Conservation (phyloP, 2,797 vertebrate species). For the Hypotaenidia okinawae region DNA sequence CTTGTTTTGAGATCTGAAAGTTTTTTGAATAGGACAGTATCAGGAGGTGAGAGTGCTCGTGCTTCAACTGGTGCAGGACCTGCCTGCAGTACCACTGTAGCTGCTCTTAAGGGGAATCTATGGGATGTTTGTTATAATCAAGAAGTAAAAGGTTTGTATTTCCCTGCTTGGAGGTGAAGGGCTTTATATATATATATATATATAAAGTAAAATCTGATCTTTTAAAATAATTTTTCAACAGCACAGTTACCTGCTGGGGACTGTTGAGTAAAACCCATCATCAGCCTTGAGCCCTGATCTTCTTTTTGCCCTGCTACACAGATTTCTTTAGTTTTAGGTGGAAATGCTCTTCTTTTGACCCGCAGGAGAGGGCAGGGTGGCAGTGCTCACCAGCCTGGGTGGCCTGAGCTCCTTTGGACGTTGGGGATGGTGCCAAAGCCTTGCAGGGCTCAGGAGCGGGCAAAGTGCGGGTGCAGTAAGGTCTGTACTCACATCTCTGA, state of each 20-base stretch:
- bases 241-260: neutral
- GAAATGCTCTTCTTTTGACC: neutral
- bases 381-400: neutral
- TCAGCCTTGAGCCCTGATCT: neutral
- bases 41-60: neutral
- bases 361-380: neutral
- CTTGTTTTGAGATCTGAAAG: neutral
- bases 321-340: neutral
- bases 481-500: neutral
- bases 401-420: neutral
- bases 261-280: neutral
- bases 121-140: neutral
- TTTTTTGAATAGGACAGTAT: neutral
- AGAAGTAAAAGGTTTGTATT: neutral
- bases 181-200: neutral
- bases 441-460: neutral
- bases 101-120: neutral
- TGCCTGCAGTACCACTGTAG: neutral
- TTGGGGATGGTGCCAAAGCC: neutral
- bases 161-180: neutral
- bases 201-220: neutral
- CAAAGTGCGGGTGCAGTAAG: slow-evolving; percentile 36
- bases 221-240: neutral
- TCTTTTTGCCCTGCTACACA: neutral
- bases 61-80: neutral